phyloP scores from a whole-genome alignment of 2,797 vertebrate species.

The Clarias platycephalus region DNA sequence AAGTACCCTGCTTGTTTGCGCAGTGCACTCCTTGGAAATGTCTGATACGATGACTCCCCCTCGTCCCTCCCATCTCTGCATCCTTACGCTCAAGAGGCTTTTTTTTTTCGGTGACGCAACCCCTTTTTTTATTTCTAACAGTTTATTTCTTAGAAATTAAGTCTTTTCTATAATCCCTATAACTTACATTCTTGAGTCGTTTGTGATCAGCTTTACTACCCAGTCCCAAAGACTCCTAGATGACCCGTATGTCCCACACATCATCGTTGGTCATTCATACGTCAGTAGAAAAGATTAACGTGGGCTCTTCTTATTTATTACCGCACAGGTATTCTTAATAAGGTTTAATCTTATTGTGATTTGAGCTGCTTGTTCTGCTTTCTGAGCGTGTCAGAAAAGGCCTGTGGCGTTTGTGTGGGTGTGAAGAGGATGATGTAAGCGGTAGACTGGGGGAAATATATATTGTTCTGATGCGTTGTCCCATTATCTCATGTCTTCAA shows the following conservation, averaged over 20 bases:
- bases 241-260: neutral
- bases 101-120: neutral
- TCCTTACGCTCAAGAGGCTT: neutral
- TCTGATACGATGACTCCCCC: neutral
- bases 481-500: neutral
- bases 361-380: neutral
- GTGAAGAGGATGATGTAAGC: slow-evolving; percentile 24
- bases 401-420: neutral
- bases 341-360: slow-evolving; percentile 3
- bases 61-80: neutral
- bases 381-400: neutral
- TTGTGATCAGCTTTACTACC: neutral
- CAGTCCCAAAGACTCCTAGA: neutral
- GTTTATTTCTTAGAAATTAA: neutral
- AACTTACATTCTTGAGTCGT: too few relatives aligned
- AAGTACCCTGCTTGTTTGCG: neutral
- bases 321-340: slow-evolving; percentile 8
- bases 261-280: neutral
- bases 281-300: neutral
- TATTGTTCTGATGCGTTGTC: neutral
- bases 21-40: neutral
- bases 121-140: neutral
- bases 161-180: neutral
- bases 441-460: neutral
- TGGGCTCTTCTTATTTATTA: neutral